Base-by-base conservation (phyloP, 2,888 invertebrate genomes). In the Sinotaia quadrata region DNA sequence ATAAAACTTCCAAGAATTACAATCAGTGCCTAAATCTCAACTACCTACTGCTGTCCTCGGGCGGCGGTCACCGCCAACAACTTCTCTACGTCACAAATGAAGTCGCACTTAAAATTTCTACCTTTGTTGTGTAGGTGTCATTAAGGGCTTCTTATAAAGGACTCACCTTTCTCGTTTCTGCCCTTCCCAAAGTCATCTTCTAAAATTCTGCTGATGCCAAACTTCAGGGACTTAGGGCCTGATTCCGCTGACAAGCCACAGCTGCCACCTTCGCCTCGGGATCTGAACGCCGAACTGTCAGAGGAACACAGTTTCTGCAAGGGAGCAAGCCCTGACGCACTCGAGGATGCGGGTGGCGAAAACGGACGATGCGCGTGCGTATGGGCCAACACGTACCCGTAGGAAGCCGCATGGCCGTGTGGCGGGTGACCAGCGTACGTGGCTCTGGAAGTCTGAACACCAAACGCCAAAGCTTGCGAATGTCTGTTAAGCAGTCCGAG, bases 241-340 rank as follows among this genome's bases (percentile, higher is more conserved):
- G 65, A 37, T 27, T 31, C 34, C 4, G 63, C 37, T 5, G 63
- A 54, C 1, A 54, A 37, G 21, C 54, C 52, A 18, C 54, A 34
- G 44, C 0, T 33, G 12, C 51, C 27, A 4, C 65, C n/a, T 36
- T 59, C 36, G 59, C 69, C 60, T 59, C 73, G 63, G 60, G 72
- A n/a, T 44, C 63, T 68, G 69, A 76, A 79, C 2, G 72, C 77
- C 10, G 75, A 68, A 2, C 76, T 73, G 24, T 76, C 80, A 1
- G 78, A 73, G 37, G 80, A 76, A 69, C 84, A 84, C 47, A 84
- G 73, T 0, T 82, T 82, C 63, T 82, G 78, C 7, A 84, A 71
- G 4, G 81, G 81, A 7, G 80, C 82, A 29, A 84, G 71, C 0
- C 81, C 83, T 2, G 81, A 82, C 4, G 76, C 75, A 15, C 70